Percentiles rank a stretch among this genome's conserved stretches.
phyloP scores from a whole-genome alignment of 2,888 invertebrate genomes.

The Pollenia angustigena region DNA sequence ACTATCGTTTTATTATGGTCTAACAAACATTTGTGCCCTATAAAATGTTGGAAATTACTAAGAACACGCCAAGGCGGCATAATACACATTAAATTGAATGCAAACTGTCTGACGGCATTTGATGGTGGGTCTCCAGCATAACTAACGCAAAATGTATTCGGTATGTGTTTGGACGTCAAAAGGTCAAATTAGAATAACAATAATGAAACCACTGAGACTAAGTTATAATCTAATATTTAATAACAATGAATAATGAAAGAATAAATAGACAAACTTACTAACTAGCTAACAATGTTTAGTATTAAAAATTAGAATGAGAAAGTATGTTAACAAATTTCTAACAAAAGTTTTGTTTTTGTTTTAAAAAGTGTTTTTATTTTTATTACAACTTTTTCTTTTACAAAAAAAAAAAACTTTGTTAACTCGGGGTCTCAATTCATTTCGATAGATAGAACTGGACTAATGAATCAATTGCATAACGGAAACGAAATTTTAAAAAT shows the following conservation, averaged over 20 bases:
- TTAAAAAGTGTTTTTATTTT: background rate
- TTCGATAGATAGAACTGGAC: too few relatives aligned
- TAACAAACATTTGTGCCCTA: background rate
- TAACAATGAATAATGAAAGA: slow-evolving; percentile 3
- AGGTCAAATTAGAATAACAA: slow-evolving; percentile 42
- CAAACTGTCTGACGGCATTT: background rate
- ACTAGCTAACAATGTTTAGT: slow-evolving; percentile 21
- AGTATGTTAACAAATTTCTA: background rate
- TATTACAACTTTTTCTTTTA: background rate
- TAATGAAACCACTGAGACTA: slow-evolving; percentile 45
- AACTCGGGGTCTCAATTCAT: too few relatives aligned
- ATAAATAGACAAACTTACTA: slow-evolving; percentile 12
- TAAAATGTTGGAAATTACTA: slow-evolving; percentile 27
- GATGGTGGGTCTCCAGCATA: background rate
- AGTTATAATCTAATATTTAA: slow-evolving; percentile 41
- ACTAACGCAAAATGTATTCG: slow-evolving; percentile 10
- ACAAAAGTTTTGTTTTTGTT: background rate
- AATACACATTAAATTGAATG: slow-evolving; percentile 18
- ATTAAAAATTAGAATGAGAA: slow-evolving; percentile 29
- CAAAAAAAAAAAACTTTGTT: background rate
- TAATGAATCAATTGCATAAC: too few relatives aligned
- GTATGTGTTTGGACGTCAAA: slow-evolving; percentile 27
- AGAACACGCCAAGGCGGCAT: slow-evolving; percentile 41
- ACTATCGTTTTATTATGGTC: slow-evolving; percentile 17
- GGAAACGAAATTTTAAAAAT: too few relatives aligned